Evolutionary conservation across 2,797 vertebrate genomes (phyloP), one percentile per base, ranked within the genome.

Genomic region (Pyrocephalus nanus): DNA sequence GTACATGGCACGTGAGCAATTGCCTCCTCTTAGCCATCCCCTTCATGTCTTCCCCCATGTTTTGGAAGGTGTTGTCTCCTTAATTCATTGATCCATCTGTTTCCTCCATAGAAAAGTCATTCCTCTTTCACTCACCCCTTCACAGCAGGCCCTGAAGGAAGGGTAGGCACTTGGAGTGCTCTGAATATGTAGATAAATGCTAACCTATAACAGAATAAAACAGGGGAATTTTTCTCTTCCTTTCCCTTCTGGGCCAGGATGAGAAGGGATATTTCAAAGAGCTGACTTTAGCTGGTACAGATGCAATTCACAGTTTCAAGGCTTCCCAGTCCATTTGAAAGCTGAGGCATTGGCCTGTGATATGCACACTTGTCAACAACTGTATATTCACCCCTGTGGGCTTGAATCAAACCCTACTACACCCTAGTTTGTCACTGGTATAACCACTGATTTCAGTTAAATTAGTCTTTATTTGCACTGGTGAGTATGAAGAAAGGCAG

Each of bases 401-500:
- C 45, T 86, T 67, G 60, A 88, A 79, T 75, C 13, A 21, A 67
- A 74, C 79, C 71, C 48, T 82, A 9, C 57, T 93, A 53, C 57
- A 58, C 25, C 15, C 53, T 42, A 51, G 64, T 48, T 65, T 95
- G 80, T 65, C 62, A 40, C 27, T 60, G 40, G 23, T 74, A 53
- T 76, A 96, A 92, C 60, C 67, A 85, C 53, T 93, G 90, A 82
- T 94, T 94, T 94, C 62, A 90, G 70, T 77, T 86, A 58, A 86
- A 75, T 76, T 91, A 82, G 47, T 43, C 83, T 70, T 67, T 87
- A 87, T 90, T 96, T 96, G 90, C 48, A 25, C 34, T 54, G 54
- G 34, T 71, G 74, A 90, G 77, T 86, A 92, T 85, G 93, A 92
- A 76, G 94, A 96, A 92, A 95, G 79, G 77, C 95, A 88, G 90